Base-by-base conservation (phyloP, 2,113 vertebrate species). In the Epinephelus cyanopodus region DNA sequence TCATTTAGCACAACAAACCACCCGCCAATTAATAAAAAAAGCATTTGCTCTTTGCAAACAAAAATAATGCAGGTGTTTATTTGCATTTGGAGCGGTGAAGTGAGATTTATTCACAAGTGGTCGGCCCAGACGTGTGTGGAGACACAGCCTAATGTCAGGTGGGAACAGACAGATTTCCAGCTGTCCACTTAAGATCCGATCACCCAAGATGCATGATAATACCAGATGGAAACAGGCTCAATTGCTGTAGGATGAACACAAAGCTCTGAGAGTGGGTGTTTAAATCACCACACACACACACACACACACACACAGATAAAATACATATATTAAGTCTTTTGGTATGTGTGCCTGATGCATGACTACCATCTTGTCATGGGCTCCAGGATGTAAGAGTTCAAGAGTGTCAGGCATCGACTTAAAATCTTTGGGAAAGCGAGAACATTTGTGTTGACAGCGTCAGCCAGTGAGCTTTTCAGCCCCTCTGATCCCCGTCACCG, bases 201-300 rank as follows among this genome's bases (percentile, higher is more conserved):
- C 42, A 42, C 39, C 39, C 2, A 42, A 42, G 8, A 42, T 11
- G 11, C 11, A 42, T 42, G 42, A 10, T 42, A 42, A 42, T 42
- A 42, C 42, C 42, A 42, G 42, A 11, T 42, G 8, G 8, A 42
- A 42, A 42, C 42, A 10, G 1, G 42, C 42, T 42, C 42, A 5
- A 18, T 50, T 23, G 50, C 62, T 86, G 33, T 37, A 79, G 63
- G 70, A 19, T 61, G 9, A 53, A 82, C 23, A 63, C 18, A 64
- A 57, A 80, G 45, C 74, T 37, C 29, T 52, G 23, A 80, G 42
- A 42, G 73, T n/a, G 54, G 27, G 42, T n/a, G 48, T 27, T 33
- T 29, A 82, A 48, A 62, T 8, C 29, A 6, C 78, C 4, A 76
- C 60, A 54, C 17, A 69, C 4, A 83, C 4, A 76, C 60, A 54